Evolutionary conservation across 2,113 vertebrate genomes (phyloP), one percentile per base, ranked within the genome.

Genomic region (Pungitius pungitius): DNA sequence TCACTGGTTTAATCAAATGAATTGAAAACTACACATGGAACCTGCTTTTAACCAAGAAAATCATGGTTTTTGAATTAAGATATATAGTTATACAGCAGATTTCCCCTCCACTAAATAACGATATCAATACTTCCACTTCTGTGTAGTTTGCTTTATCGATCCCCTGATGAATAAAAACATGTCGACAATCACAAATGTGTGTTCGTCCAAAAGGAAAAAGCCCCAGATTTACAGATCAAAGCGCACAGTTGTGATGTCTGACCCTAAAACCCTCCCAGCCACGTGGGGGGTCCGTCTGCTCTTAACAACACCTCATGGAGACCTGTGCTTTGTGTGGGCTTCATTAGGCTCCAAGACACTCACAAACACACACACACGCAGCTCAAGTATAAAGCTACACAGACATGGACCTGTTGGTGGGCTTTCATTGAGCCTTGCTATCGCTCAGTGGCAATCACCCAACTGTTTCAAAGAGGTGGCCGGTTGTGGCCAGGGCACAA

Each of bases 231-330:
- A 55, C 54, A 42, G 69, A 61, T 55, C 56, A 61, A 72, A 63
- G 57, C 37, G 17, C 47, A 77, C 33, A 42, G 80, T 69, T 63
- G 51, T 59, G 24, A 58, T 58, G 49, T 58, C 35, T 54, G 13
- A 5, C 24, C 58, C 65, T 59, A 64, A 75, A 56, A 51, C 20
- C 43, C 70, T 26, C 39, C 3, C 62, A 57, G 49, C 51, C 51
- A 54, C 5, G 49, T 18, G n/a, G 65, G 74, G 70, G 74, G 60
- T 45, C 37, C 12, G 40, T 18, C 56, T 11, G 27, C 2, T 74
- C 45, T 56, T 56, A 63, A 17, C 45, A 52, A 45, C 58, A 26
- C 47, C 64, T 63, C 30, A 52, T 22, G 45, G 57, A 66, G 22
- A 58, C 7, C n/a, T 45, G 63, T 20, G 54, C 45, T 42, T 15